Conservation (phyloP, 2,888 invertebrate species). For the Lagria hirta region DNA sequence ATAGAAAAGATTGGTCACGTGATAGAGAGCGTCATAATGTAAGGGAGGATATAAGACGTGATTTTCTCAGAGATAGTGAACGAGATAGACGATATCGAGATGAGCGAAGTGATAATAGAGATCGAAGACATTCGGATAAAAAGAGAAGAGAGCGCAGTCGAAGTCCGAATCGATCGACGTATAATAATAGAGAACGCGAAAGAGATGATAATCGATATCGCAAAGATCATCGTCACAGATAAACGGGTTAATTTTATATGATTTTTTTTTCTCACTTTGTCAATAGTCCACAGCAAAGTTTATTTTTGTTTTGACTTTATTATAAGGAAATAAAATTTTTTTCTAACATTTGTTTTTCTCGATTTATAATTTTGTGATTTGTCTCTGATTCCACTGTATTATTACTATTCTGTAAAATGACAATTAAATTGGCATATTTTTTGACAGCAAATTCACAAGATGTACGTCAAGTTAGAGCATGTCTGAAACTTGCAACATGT, state of each 20-base stretch:
- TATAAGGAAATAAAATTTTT: too few species aligned
- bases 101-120: constrained; percentile 30
- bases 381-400: too few species aligned
- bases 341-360: too few species aligned
- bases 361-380: too few species aligned
- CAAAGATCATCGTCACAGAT: constrained; percentile 17
- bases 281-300: constrained; percentile 1
- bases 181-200: constrained; percentile 11
- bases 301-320: too few species aligned
- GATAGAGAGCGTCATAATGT: constrained; percentile 31
- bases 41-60: constrained; percentile 43
- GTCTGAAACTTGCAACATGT: too few species aligned
- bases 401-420: too few species aligned
- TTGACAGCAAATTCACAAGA: too few species aligned
- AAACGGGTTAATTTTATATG: too few species aligned
- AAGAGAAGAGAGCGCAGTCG: constrained; percentile 19
- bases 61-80: constrained; percentile 47
- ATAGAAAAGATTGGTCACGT: constrained; percentile 43
- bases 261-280: too few species aligned
- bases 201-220: constrained; percentile 15
- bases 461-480: too few species aligned
- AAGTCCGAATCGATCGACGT: constrained; percentile 21
- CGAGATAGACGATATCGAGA: constrained; percentile 39
- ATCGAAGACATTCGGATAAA: constrained; percentile 2
- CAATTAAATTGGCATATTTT: too few species aligned